phyloP scores from a whole-genome alignment of 2,797 vertebrate species.

The Lepus oiostolus region DNA sequence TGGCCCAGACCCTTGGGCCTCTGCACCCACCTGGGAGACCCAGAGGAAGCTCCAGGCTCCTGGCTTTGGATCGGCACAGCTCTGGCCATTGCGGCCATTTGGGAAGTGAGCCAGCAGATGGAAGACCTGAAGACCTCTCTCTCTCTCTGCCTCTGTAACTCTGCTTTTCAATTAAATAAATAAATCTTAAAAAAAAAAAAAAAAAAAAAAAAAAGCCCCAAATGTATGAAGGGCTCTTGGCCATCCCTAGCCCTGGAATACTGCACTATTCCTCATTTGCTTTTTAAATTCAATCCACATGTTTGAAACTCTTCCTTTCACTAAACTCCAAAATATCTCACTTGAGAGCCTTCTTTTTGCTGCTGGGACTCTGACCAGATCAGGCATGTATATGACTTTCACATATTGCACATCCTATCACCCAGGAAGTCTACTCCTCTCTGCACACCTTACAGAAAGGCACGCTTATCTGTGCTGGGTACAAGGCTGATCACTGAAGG shows the following conservation, averaged over 20 bases:
- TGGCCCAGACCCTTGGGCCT: no score
- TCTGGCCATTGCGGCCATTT: no score
- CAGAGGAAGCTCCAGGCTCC: no score
- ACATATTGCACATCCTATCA: neutral
- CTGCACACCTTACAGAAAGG: neutral
- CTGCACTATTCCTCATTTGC: neutral
- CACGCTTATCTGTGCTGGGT: neutral
- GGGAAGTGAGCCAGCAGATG: no score
- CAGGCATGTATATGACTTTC: neutral
- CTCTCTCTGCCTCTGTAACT: no score
- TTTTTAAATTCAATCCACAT: neutral
- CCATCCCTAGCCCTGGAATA: neutral
- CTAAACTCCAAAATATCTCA: neutral
- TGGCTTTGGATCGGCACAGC: no score
- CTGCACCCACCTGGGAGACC: no score
- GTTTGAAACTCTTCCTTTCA: constrained; percentile 3
- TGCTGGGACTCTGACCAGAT: neutral
- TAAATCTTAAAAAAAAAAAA: neutral
- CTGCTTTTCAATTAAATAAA: no score
- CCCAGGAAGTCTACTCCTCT: neutral
- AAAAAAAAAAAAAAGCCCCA: neutral
- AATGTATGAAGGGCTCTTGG: neutral
- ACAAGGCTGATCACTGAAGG: neutral
- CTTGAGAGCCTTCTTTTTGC: neutral
- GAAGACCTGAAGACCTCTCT: no score